Evolutionary conservation across 2,888 invertebrate species (phyloP), one percentile per base, ranked within the genome.

Genomic region (Luffia ferchaultella): DNA sequence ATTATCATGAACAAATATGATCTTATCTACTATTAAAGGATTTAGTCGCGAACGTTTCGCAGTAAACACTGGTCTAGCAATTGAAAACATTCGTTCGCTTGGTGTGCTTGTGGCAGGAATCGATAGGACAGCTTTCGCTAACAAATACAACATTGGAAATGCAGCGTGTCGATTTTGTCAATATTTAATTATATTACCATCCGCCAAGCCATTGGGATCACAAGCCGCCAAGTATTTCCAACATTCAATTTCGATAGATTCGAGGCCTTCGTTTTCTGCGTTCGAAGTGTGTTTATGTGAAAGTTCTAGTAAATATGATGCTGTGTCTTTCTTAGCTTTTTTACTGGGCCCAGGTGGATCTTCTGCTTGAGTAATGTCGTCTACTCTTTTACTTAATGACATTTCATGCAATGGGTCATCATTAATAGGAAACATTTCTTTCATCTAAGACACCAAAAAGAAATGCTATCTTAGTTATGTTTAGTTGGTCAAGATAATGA

Each of bases 221-320:
- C 43, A 43, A n/a, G 5, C 43, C 16, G n/a, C 43, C 9, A 43
- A 43, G 43, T 43, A 43, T 16, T 43, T 43, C 43, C 43, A 43
- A 16, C 40, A 40, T 40, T 40, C 40, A 9, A 40, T 15, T 7
- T 40, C 40, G 7, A 40, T 15, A 40, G 40, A 16, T n/a, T 43
- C 43, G 16, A n/a, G n/a, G 16, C n/a, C 43, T 43, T 12, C 5
- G 16, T 16, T 43, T 5, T 5, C 5, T 7, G n/a, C 43, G 5
- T 12, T 5, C 9, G 43, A n/a, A 5, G 43, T n/a, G 15, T 9
- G 15, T 15, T 40, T 40, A 9, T 40, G 40, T 40, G 40, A 40
- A 7, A 40, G 7, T 15, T 7, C 40, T 40, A 40, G 15, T 15
- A 40, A 40, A 15, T 40, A 7, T 40, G 40, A 40, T 7, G 40